Evolutionary conservation across 2,797 vertebrate species (phyloP).

Genomic region (Antrozous pallidus): DNA sequence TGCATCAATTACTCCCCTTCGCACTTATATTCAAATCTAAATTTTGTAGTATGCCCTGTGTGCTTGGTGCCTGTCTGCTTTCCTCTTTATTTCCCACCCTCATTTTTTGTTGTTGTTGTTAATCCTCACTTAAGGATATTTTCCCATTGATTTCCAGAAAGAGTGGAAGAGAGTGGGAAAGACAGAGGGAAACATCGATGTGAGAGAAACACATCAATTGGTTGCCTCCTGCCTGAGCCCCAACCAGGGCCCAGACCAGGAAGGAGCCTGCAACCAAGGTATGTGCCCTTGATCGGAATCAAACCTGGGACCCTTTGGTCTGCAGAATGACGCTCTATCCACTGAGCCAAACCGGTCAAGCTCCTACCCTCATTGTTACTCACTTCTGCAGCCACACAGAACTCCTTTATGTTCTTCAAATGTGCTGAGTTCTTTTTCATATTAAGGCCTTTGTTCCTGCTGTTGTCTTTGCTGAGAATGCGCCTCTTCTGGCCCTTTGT

Average conservation of each 20-base stretch:
- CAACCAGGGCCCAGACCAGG: no score
- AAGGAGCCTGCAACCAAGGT: no score
- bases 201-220: no score
- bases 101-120: not conserved
- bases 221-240: no score
- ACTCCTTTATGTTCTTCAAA: not conserved
- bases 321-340: no score
- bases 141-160: no score
- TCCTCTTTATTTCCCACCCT: not conserved
- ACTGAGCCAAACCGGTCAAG: no score
- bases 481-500: not conserved
- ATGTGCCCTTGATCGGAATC: no score
- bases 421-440: not conserved
- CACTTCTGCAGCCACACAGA: not conserved
- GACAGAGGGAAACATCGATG: no score
- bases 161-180: no score
- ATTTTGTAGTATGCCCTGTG: not conserved
- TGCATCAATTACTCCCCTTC: not conserved
- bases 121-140: no score
- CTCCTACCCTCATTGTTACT: not conserved
- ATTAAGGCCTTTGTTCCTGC: not conserved
- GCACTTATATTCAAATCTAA: not conserved
- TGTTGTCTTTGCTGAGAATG: not conserved
- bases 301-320: no score
- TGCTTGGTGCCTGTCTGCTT: not conserved